Conservation (phyloP, 2,888 invertebrate species). For the Entomobrya multifasciata region DNA sequence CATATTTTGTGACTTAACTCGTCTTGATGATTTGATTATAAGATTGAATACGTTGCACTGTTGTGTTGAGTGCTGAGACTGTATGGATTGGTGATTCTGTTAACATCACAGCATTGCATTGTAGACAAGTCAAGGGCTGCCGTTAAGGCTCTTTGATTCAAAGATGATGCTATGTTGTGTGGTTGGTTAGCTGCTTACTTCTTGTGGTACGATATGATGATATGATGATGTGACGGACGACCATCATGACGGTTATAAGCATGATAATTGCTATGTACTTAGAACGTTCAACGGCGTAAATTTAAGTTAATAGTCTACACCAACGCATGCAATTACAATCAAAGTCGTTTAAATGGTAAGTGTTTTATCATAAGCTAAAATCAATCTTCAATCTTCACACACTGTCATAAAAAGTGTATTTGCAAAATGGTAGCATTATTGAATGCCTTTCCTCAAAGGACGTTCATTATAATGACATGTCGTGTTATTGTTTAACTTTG, state of each 20-base stretch:
- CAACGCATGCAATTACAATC: neutral
- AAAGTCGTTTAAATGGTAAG: neutral
- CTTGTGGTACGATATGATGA: neutral
- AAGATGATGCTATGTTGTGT: slow-evolving; percentile 6
- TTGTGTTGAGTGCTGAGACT: no score
- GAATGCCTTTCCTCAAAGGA: slow-evolving; percentile 14
- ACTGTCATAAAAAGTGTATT: neutral
- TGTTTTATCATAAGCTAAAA: neutral
- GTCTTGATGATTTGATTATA: no score
- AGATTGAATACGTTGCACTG: no score
- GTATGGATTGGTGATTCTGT: no score
- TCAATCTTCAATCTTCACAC: neutral
- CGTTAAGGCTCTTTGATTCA: slow-evolving; percentile 1
- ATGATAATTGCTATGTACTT: slow-evolving; percentile 35
- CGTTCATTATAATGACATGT: neutral
- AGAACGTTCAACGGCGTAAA: slow-evolving; percentile 8
- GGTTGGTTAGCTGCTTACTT: neutral
- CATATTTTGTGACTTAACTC: no score
- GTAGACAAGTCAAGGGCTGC: slow-evolving; percentile 56
- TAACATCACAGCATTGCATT: no score
- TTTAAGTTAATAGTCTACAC: slow-evolving; percentile 21
- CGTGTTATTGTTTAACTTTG: neutral
- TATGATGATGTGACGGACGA: neutral
- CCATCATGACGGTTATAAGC: slow-evolving; percentile 6
- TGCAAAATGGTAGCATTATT: neutral